Percentiles rank a stretch among this genome's conserved stretches.
Conservation (phyloP, 2,888 invertebrate species). For the Cynaeus angustus region DNA sequence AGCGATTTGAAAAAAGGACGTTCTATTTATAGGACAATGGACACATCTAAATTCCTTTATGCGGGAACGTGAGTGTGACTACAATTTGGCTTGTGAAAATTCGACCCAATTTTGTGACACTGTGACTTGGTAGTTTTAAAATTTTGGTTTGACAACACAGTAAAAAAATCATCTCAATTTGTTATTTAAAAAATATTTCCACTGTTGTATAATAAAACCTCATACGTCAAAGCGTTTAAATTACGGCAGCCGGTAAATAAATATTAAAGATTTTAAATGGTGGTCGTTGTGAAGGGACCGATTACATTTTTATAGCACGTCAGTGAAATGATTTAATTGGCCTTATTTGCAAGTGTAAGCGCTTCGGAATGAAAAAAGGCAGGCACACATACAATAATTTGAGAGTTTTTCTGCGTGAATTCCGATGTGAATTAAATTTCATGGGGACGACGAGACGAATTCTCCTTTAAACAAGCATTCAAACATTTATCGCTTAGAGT, state of each 20-base stretch:
- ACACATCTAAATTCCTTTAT: no score
- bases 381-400: slow-evolving; percentile 18
- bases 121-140: no score
- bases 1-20: no score
- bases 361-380: slow-evolving; percentile 21
- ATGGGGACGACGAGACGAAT: background rate
- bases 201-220: background rate
- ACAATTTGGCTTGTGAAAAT: no score
- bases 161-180: background rate
- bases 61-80: no score
- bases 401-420: slow-evolving; percentile 21
- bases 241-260: background rate
- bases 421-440: slow-evolving; percentile 14
- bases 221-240: background rate
- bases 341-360: slow-evolving; percentile 24
- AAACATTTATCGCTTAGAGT: no score
- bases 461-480: no score
- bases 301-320: slow-evolving; percentile 27
- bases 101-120: no score
- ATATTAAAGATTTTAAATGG: slow-evolving; percentile 24
- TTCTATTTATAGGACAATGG: no score
- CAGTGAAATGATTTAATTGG: slow-evolving; percentile 27
- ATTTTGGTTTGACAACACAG: no score
- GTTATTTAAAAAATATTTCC: background rate
- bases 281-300: slow-evolving; percentile 15